Evolutionary conservation across 2,888 invertebrate species (phyloP).

Genomic region (Lasioglossum vierecki): DNA sequence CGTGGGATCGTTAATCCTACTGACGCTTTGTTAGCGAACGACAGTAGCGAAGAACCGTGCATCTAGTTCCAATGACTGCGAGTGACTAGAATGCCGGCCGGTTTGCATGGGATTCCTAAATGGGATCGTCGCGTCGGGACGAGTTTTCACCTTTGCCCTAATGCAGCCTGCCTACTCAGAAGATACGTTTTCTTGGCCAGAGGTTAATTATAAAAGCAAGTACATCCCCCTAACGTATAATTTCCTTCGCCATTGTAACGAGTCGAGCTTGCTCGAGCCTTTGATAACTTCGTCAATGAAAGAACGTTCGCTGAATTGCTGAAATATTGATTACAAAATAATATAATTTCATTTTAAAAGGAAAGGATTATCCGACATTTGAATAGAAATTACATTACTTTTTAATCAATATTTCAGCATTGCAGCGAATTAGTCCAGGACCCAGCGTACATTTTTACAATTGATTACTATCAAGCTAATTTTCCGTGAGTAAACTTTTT

Average conservation of each 20-base stretch:
- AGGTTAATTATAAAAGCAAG: neutral
- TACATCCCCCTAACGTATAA: neutral
- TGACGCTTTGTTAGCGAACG: constrained; percentile 21
- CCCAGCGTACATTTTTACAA: too few species aligned
- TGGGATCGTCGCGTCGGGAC: neutral
- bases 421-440: too few species aligned
- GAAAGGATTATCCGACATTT: too few species aligned
- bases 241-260: neutral
- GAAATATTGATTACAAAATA: neutral
- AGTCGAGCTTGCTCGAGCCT: neutral
- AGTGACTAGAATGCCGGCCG: neutral
- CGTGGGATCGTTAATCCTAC: constrained; percentile 31
- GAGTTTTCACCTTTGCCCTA: neutral
- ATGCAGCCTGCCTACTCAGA: neutral
- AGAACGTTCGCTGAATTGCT: neutral
- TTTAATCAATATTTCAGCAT: too few species aligned
- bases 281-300: neutral
- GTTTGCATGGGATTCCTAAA: neutral
- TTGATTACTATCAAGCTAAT: too few species aligned
- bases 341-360: too few species aligned
- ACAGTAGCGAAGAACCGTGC: neutral
- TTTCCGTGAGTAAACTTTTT: too few species aligned
- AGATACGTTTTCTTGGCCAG: neutral
- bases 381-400: too few species aligned
- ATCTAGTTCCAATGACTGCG: neutral